Evolutionary conservation across 2,888 invertebrate species (phyloP).

Genomic region (Drosophila bunnanda): DNA sequence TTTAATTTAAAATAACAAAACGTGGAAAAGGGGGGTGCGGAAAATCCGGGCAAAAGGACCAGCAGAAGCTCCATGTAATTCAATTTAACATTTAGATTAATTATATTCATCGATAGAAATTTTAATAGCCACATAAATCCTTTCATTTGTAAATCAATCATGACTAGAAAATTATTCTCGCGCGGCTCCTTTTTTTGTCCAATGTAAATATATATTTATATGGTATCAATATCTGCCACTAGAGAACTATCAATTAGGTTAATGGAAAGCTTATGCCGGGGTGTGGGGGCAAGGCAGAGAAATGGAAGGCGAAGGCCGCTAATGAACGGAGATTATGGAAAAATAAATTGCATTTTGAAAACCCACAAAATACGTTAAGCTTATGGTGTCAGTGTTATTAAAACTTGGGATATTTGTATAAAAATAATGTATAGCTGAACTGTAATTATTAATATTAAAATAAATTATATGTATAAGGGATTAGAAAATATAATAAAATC

Average conservation of each 20-base stretch:
- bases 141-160: slow-evolving; percentile 64
- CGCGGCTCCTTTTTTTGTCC: slow-evolving; percentile 20
- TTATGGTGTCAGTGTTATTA: slow-evolving; percentile 6
- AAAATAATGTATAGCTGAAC: background rate
- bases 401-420: background rate
- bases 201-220: background rate
- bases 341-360: slow-evolving; percentile 37
- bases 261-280: slow-evolving; percentile 42
- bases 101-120: slow-evolving; percentile 65
- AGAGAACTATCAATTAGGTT: slow-evolving; percentile 71
- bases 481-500: background rate
- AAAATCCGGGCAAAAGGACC: slow-evolving; percentile 27
- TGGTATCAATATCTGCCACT: slow-evolving; percentile 10
- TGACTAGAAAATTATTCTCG: slow-evolving; percentile 52
- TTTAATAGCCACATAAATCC: slow-evolving; percentile 70
- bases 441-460: background rate
- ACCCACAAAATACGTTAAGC: slow-evolving; percentile 8
- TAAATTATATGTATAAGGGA: background rate
- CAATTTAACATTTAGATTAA: slow-evolving; percentile 78
- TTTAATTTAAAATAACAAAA: slow-evolving; percentile 77
- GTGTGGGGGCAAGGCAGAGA: slow-evolving; percentile 1
- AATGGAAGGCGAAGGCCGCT: slow-evolving; percentile 26
- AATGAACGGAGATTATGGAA: slow-evolving; percentile 40
- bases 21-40: background rate
- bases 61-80: slow-evolving; percentile 58